phyloP scores from a whole-genome alignment of 1,140 invertebrate genomes.

The Pseudomyrmex dendroicus region DNA sequence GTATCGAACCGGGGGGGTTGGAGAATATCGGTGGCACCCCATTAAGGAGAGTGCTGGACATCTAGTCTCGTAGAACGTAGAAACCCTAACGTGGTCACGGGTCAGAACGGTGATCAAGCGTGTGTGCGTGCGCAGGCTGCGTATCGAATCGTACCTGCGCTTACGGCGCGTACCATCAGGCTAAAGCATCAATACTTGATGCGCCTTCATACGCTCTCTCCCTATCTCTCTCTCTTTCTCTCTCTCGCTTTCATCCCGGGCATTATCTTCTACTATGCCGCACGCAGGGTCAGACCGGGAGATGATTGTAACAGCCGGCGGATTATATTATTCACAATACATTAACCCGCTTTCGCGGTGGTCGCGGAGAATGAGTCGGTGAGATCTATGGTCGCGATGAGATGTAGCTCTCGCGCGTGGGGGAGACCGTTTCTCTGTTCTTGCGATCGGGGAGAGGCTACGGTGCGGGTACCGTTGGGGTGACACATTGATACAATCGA shows the following conservation, averaged over 20 bases:
- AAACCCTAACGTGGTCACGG: conserved; percentile 33
- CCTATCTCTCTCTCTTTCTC: neutral
- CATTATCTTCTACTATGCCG: neutral
- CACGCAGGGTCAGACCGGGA: neutral
- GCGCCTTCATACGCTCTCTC: conserved; percentile 52
- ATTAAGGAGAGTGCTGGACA: conserved; percentile 82
- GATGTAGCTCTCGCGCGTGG: neutral
- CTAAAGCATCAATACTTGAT: conserved; percentile 81
- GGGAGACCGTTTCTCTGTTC: conserved; percentile 24
- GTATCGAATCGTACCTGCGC: conserved; percentile 57
- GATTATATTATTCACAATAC: conserved; percentile 84
- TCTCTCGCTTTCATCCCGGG: neutral
- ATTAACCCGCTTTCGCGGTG: conserved; percentile 80
- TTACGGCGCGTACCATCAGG: conserved; percentile 28
- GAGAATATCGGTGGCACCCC: conserved; percentile 78
- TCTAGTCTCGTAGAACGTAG: conserved; percentile 61
- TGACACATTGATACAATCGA: conserved; percentile 53
- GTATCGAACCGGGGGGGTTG: conserved; percentile 34
- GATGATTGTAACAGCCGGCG: conserved; percentile 73
- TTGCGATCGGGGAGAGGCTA: neutral
- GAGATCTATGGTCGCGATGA: conserved; percentile 54
- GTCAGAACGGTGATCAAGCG: conserved; percentile 4
- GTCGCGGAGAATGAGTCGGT: conserved; percentile 60
- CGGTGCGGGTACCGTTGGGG: neutral
- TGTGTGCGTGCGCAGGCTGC: conserved; percentile 49